Base-by-base conservation (phyloP, 1,140 invertebrate species). In the Formica exsecta region DNA sequence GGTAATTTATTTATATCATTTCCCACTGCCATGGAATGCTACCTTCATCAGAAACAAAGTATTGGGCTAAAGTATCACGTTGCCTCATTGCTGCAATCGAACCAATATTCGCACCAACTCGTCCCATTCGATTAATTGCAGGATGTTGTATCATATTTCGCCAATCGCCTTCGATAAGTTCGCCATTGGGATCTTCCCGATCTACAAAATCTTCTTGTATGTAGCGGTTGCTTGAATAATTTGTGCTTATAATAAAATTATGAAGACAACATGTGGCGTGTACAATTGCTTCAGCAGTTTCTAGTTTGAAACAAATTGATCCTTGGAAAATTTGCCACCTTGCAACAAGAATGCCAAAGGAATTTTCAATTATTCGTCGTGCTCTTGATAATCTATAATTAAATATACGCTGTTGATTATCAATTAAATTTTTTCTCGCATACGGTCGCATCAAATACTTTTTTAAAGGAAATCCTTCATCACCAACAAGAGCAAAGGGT, bases 341-440 rank as follows among this genome's bases (percentile, higher is more conserved):
- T 38, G 32, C 64, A 3, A 65, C 32, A 38, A 62, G 25, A 32
- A 65, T 36, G 5, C 32, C 62, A 32, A 65, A 38, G 62, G 19
- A 29, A 29, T 29, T 29, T 29, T 29, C 25, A 29, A 29, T 29
- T 29, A 29, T 29, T 29, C 25, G 25, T 22, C 65, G 36, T 68
- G 65, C 65, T 68, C 65, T 44, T 68, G 22, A 68, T 13, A 68
- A 44, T 44, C n/a, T 8, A 68, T 68, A 68, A 68, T 68, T 68
- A 68, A 68, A 68, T 44, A 68, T 48, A 9, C 29, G 22, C 25
- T 62, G 25, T 62, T 32, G 7, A 32, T 62, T 32, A 29, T 62
- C 61, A 62, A 44, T 16, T 41, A 68, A n/a, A 66, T 66, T 38
- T 68, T 8, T 68, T 68, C 22, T 68, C 5, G 38, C 38, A 44